These are phyloP conservation scores for Tinea pellionella DNA, from an alignment of 2,888 invertebrate genomes.

Conservation along the genomic window DNA sequence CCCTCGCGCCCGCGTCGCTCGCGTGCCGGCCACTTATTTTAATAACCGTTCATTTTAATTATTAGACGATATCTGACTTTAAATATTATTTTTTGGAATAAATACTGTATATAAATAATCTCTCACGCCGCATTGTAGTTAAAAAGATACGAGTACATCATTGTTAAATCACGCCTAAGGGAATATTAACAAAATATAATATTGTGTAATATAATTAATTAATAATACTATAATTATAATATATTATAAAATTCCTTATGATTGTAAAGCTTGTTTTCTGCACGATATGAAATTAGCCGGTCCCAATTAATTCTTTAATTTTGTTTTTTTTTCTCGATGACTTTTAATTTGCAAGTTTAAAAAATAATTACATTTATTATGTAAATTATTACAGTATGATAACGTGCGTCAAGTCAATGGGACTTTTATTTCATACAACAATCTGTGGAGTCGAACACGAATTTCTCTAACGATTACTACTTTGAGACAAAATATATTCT, in stretches of 20 bases:
- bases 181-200: too few relatives aligned
- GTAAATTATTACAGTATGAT: slow-evolving; percentile 22
- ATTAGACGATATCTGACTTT: neutral
- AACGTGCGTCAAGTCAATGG: slow-evolving; percentile 18
- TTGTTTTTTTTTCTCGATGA: neutral
- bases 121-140: too few relatives aligned
- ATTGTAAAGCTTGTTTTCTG: neutral
- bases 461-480: slow-evolving; percentile 18
- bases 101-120: too few relatives aligned
- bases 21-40: neutral
- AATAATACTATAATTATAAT: too few relatives aligned
- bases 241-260: neutral
- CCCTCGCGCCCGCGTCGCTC: neutral
- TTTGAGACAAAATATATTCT: too few relatives aligned
- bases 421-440: slow-evolving; percentile 19
- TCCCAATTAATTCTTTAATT: neutral
- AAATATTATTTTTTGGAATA: neutral
- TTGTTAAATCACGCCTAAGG: too few relatives aligned
- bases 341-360: slow-evolving; percentile 32
- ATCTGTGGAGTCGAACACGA: neutral
- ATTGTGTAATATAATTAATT: too few relatives aligned
- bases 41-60: slow-evolving; percentile 4
- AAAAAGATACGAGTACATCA: too few relatives aligned
- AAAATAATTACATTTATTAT: slow-evolving; percentile 38
- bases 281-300: neutral